Percentiles rank a stretch among this genome's conserved stretches.
Evolutionary conservation across 2,888 invertebrate species (phyloP).

Genomic region (Trichopria drosophilae): DNA sequence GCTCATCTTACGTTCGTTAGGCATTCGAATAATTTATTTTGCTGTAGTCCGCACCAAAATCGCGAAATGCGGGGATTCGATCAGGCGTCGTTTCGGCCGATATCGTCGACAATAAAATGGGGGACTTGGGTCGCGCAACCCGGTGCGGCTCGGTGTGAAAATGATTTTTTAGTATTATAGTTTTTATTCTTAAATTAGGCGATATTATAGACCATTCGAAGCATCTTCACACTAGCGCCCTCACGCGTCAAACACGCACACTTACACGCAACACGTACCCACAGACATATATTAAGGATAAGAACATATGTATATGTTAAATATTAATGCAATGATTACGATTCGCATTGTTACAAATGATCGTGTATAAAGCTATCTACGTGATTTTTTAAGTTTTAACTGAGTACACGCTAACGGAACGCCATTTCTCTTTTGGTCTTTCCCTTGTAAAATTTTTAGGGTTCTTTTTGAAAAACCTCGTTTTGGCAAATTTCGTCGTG

Average conservation of each 20-base stretch:
- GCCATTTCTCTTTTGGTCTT: conserved; percentile 49
- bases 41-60: too few relatives aligned
- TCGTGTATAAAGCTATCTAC: conserved; percentile 58
- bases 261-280: conserved; percentile 40
- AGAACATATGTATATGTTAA: conserved; percentile 58
- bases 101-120: conserved; percentile 37
- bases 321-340: conserved; percentile 58
- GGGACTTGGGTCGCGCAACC: conserved; percentile 32
- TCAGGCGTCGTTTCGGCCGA: too few relatives aligned
- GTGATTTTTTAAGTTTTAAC: conserved; percentile 57
- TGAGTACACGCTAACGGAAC: conserved; percentile 53
- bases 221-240: too few relatives aligned
- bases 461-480: conserved; percentile 37
- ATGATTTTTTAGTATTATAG: conserved; percentile 57
- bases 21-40: too few relatives aligned
- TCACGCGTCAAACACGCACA: conserved; percentile 40
- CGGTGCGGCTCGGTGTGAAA: conserved; percentile 50
- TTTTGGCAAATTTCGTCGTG: conserved; percentile 10
- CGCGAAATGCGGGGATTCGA: too few relatives aligned
- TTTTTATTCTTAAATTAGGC: conserved; percentile 54
- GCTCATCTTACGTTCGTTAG: too few relatives aligned
- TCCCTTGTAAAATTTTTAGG: conserved; percentile 45
- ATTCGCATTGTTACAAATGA: conserved; percentile 58
- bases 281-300: conserved; percentile 55
- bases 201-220: conserved; percentile 53